A percentile compares a stretch with the other conserved stretches of the same genome.
phyloP scores from a whole-genome alignment of 2,888 invertebrate genomes.

The Nesidiocoris tenuis region DNA sequence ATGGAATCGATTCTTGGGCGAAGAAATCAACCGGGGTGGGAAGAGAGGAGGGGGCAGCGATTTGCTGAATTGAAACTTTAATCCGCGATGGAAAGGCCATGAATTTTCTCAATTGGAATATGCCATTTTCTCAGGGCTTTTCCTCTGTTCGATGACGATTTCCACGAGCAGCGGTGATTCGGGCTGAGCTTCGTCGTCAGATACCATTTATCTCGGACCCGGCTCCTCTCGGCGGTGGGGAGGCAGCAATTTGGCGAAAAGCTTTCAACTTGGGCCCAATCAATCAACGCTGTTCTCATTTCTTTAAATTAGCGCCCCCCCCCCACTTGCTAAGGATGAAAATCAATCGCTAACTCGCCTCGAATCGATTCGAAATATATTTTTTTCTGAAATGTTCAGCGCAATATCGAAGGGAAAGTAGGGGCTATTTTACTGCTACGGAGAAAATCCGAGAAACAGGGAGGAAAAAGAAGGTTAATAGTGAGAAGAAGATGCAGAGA shows the following conservation, averaged over 20 bases:
- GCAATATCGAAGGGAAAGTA: too few relatives aligned
- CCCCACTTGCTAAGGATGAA: not conserved
- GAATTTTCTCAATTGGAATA: conserved; percentile 11
- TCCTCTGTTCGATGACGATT: conserved; percentile 10
- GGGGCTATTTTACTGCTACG: too few relatives aligned
- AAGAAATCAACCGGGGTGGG: not conserved
- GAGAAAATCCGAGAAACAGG: too few relatives aligned
- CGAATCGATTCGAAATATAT: too few relatives aligned
- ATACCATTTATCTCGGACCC: conserved; percentile 25
- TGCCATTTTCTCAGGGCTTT: conserved; percentile 4
- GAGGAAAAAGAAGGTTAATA: too few relatives aligned
- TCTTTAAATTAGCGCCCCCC: not conserved
- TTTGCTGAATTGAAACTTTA: conserved; percentile 36
- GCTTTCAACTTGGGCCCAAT: conserved; percentile 20
- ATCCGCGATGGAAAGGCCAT: conserved; percentile 6
- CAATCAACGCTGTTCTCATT: conserved; percentile 18
- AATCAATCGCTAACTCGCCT: too few relatives aligned
- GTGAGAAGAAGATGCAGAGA: too few relatives aligned
- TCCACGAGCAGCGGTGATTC: not conserved
- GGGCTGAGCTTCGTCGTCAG: conserved; percentile 13
- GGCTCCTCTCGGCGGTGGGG: not conserved
- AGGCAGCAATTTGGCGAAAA: conserved; percentile 5
- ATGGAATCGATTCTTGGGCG: not conserved
- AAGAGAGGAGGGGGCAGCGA: not conserved
- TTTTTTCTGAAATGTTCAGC: too few relatives aligned